Conservation (phyloP, 1,140 invertebrate species). For the Temnothorax nylanderi region DNA sequence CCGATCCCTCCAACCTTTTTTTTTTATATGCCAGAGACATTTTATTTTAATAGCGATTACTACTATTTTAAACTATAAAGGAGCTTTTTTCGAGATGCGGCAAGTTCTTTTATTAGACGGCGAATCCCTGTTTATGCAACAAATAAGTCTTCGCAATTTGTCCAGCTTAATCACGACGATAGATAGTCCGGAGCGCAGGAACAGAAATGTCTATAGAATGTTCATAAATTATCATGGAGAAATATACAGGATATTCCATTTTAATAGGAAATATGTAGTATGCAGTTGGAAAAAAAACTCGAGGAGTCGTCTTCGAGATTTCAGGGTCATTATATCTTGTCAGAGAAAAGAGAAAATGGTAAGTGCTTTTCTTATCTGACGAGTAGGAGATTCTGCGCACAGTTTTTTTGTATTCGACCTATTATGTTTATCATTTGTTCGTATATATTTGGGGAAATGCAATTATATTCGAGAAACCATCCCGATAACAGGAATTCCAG, state of each 20-base stretch:
- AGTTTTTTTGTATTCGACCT: background rate
- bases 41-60: conserved; percentile 6
- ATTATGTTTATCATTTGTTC: background rate
- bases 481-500: background rate
- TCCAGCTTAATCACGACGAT: background rate
- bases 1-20: background rate
- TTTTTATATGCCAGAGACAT: background rate
- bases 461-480: background rate
- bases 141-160: conserved; percentile 1
- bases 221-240: background rate
- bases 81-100: background rate
- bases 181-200: too few relatives aligned
- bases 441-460: background rate
- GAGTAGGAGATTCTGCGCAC: background rate
- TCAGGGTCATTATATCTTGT: background rate
- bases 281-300: background rate
- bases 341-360: background rate
- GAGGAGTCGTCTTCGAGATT: background rate
- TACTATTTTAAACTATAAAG: background rate
- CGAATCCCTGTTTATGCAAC: background rate
- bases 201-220: background rate
- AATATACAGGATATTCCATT: background rate
- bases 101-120: background rate
- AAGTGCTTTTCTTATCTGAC: background rate
- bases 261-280: background rate